Evolutionary conservation across 2,888 invertebrate genomes (phyloP).

Genomic region (Drosophila sordidapex): DNA sequence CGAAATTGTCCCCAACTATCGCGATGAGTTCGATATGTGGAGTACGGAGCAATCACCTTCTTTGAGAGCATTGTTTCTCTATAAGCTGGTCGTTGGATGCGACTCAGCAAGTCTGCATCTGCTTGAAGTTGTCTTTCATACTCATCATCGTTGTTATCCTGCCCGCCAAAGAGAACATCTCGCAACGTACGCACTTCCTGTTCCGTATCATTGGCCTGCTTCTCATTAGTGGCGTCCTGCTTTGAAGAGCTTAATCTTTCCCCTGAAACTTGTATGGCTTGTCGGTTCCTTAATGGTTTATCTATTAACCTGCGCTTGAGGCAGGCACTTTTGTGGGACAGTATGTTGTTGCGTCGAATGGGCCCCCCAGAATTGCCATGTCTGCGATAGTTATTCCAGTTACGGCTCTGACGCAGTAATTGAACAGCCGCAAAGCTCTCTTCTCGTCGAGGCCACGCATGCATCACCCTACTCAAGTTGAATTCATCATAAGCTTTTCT

Average conservation of each 20-base stretch:
- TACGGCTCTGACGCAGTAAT: conserved; percentile 28
- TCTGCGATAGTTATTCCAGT: conserved; percentile 13
- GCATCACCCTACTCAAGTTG: background rate
- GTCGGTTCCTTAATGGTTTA: background rate
- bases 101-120: conserved; percentile 39
- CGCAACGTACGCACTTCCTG: conserved; percentile 14
- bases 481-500: conserved; percentile 7
- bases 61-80: background rate
- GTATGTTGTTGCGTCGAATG: conserved; percentile 27
- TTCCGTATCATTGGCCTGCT: background rate
- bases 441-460: conserved; percentile 56
- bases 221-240: background rate
- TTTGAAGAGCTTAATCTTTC: background rate
- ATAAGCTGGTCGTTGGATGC: background rate
- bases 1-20: conserved; percentile 65
- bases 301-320: background rate
- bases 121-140: background rate
- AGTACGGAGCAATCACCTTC: conserved; percentile 64
- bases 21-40: conserved; percentile 54
- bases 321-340: conserved; percentile 1
- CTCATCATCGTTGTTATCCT: conserved; percentile 48
- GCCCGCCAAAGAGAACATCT: conserved; percentile 41
- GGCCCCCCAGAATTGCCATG: background rate
- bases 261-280: background rate
- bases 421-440: conserved; percentile 51